Evolutionary conservation across 2,797 vertebrate genomes (phyloP).

Genomic region (Chiroxiphia lanceolata): DNA sequence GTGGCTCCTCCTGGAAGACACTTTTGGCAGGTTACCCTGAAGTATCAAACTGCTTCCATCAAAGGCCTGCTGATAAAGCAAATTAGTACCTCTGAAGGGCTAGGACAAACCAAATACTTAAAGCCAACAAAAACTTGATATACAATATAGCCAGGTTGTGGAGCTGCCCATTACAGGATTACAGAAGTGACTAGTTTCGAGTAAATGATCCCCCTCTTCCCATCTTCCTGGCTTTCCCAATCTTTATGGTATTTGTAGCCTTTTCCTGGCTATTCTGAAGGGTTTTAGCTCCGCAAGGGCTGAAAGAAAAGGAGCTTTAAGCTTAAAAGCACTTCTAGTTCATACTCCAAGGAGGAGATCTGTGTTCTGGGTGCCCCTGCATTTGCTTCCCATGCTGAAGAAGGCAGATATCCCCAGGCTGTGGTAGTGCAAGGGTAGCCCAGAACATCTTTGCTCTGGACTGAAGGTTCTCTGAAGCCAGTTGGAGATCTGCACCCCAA

Average conservation of each 20-base stretch:
- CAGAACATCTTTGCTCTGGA: background rate
- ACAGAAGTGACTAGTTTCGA: background rate
- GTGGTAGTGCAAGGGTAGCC: too few species aligned
- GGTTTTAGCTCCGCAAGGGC: background rate
- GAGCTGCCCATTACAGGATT: background rate
- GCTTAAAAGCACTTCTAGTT: background rate
- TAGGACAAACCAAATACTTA: background rate
- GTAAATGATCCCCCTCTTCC: background rate
- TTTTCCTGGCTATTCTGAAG: background rate
- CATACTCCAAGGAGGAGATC: background rate
- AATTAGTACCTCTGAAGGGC: background rate
- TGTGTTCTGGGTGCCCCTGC: background rate
- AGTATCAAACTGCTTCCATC: background rate
- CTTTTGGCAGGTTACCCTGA: background rate
- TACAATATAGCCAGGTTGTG: background rate
- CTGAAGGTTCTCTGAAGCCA: background rate
- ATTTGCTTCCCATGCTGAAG: background rate
- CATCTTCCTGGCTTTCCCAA: background rate
- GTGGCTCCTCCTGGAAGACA: background rate
- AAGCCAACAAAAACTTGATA: background rate
- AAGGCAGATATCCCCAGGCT: background rate
- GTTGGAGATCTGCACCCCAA: background rate
- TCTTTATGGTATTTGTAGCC: background rate
- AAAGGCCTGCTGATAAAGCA: background rate
- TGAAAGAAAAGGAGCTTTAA: background rate